Evolutionary conservation across 2,888 invertebrate species (phyloP), one percentile per base, ranked within the genome.

Genomic region (Schrankia costaestrigalis): DNA sequence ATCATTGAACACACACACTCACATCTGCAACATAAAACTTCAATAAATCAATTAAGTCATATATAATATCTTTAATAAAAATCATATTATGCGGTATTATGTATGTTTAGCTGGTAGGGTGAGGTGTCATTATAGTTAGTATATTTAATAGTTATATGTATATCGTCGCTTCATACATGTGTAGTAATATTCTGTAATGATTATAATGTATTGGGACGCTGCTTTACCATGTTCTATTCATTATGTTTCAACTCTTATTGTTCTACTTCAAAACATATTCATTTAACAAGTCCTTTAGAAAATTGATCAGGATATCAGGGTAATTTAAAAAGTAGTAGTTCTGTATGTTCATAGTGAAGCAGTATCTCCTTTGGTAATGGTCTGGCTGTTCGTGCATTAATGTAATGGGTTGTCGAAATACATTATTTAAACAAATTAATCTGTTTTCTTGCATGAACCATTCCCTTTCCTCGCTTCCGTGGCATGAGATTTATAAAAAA

Each of bases 371-470:
- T 25, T 61, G 69, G 71, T 67, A 65, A 66, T 67, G 71, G 66
- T 72, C 56, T 77, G 78, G 77, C 76, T 79, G 73, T 72, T 76
- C 56, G 62, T 75, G 75, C 76, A 70, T 82, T 70, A 72, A 45
- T 84, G 77, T 83, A 80, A 68, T 74, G 78, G 76, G 71, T 61
- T 84, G 74, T 78, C 56, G 78, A 85, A 85, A 86, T 86, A 86
- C 71, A 84, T 76, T 68, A 70, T 74, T 75, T 66, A 51, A 78
- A 80, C 61, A 62, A 71, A 74, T 71, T 51, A 76, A 69, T 73
- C 79, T 86, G 81, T 86, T 87, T 86, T 86, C 81, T 87, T 87
- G 87, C 87, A 87, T 86, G 83, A 48, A 59, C 72, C 73, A 63
- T 54, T 67, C 78, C 77, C 66, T 46, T 68, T 70, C 75, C 56